phyloP scores from a whole-genome alignment of 2,113 vertebrate species.

The Forbesichthys agassizii region DNA sequence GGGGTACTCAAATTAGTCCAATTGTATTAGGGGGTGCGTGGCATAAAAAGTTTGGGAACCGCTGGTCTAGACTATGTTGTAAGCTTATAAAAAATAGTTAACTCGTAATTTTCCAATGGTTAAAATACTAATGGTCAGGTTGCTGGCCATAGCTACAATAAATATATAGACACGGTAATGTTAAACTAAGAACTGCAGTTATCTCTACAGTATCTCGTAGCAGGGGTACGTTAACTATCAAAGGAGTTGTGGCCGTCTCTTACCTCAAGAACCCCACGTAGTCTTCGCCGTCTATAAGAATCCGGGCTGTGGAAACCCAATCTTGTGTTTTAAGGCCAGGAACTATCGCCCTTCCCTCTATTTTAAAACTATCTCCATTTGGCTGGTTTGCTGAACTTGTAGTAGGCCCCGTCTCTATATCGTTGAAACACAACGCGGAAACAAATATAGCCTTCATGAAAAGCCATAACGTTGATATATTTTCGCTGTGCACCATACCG shows the following conservation, averaged over 20 bases:
- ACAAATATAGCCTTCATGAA: constrained; percentile 52
- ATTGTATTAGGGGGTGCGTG: too few species aligned
- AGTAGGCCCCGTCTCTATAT: constrained; percentile 74
- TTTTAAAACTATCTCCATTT: constrained; percentile 87
- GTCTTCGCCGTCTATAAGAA: constrained; percentile 92
- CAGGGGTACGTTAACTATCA: constrained; percentile 27
- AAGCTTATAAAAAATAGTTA: too few species aligned
- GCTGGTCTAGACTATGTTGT: too few species aligned
- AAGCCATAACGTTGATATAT: constrained; percentile 35
- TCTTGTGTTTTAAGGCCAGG: constrained; percentile 89
- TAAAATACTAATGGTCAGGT: too few species aligned
- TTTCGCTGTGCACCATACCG: not conserved
- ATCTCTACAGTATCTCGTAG: too few species aligned
- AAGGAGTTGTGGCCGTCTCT: constrained; percentile 24
- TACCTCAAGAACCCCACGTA: constrained; percentile 92
- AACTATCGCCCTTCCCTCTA: constrained; percentile 91
- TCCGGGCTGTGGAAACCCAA: constrained; percentile 88
- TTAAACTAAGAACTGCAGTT: too few species aligned
- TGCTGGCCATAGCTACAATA: too few species aligned
- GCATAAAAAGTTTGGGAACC: too few species aligned
- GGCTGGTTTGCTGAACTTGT: constrained; percentile 50
- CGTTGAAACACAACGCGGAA: constrained; percentile 51
- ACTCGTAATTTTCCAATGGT: too few species aligned
- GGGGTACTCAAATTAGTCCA: too few species aligned
- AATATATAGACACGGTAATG: too few species aligned